Evolutionary conservation across 2,888 invertebrate species (phyloP).

Genomic region (Morpho achilles): DNA sequence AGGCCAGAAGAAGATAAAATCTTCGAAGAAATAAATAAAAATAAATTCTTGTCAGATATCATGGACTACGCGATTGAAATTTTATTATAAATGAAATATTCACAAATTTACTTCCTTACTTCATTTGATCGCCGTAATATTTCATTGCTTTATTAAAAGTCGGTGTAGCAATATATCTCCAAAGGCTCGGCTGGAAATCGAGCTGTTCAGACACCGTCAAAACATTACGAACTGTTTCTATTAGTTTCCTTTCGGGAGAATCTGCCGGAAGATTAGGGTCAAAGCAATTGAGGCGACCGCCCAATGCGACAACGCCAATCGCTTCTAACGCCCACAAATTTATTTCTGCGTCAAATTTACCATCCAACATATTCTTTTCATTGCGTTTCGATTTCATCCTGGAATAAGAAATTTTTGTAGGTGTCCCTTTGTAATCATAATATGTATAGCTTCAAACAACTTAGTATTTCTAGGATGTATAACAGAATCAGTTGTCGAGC

Average conservation of each 20-base stretch:
- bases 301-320: constrained; percentile 56
- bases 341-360: constrained; percentile 75
- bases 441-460: too few relatives aligned
- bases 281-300: constrained; percentile 55
- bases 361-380: constrained; percentile 73
- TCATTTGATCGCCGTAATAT: constrained; percentile 39
- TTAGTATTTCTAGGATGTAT: too few relatives aligned
- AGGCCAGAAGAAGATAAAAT: too few relatives aligned
- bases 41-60: too few relatives aligned
- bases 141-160: constrained; percentile 47
- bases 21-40: too few relatives aligned
- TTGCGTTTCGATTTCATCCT: constrained; percentile 75
- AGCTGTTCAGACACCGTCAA: constrained; percentile 43
- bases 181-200: constrained; percentile 50
- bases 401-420: constrained; percentile 28
- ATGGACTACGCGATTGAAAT: too few relatives aligned
- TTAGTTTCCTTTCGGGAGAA: constrained; percentile 49
- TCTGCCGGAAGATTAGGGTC: constrained; percentile 47
- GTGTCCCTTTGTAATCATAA: too few relatives aligned
- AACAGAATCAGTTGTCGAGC: too few relatives aligned
- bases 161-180: constrained; percentile 46
- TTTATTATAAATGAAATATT: too few relatives aligned
- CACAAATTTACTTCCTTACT: constrained; percentile 31
- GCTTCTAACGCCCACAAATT: constrained; percentile 83
- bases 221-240: constrained; percentile 47